Conservation (phyloP, 2,113 vertebrate species). For the Turnix velox region DNA sequence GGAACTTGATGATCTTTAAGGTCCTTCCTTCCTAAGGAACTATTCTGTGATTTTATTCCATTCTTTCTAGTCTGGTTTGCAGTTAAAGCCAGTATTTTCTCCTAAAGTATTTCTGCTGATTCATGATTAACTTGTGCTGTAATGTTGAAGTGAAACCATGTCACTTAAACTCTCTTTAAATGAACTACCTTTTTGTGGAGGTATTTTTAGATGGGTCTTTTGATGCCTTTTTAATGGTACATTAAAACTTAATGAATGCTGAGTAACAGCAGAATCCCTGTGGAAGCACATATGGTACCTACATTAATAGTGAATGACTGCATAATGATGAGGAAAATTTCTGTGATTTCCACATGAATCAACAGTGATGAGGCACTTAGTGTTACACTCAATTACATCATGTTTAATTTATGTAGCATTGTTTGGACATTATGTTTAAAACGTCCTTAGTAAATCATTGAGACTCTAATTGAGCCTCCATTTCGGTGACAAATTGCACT, state of each 20-base stretch:
- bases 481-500: conserved; percentile 42
- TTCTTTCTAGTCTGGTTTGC: background rate
- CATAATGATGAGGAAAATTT: conserved; percentile 52
- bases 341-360: conserved; percentile 66
- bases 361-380: conserved; percentile 56
- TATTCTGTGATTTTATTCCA: too few relatives aligned
- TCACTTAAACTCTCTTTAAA: conserved; percentile 8
- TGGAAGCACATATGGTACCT: conserved; percentile 38
- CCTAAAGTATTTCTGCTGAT: conserved; percentile 6
- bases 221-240: conserved; percentile 57
- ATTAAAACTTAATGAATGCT: conserved; percentile 58
- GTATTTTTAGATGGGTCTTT: conserved; percentile 32
- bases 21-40: too few relatives aligned
- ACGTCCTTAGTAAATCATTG: conserved; percentile 60
- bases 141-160: background rate
- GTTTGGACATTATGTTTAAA: conserved; percentile 62
- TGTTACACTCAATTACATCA: conserved; percentile 58
- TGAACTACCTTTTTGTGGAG: background rate
- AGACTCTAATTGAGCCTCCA: conserved; percentile 52
- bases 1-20: too few relatives aligned
- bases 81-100: background rate
- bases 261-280: conserved; percentile 33
- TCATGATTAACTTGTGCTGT: conserved; percentile 28
- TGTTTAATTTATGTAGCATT: conserved; percentile 67
- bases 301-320: conserved; percentile 56